These are phyloP conservation scores for Apamea epomidion DNA, from an alignment of 2,888 invertebrate genomes.

Conservation along the genomic window DNA sequence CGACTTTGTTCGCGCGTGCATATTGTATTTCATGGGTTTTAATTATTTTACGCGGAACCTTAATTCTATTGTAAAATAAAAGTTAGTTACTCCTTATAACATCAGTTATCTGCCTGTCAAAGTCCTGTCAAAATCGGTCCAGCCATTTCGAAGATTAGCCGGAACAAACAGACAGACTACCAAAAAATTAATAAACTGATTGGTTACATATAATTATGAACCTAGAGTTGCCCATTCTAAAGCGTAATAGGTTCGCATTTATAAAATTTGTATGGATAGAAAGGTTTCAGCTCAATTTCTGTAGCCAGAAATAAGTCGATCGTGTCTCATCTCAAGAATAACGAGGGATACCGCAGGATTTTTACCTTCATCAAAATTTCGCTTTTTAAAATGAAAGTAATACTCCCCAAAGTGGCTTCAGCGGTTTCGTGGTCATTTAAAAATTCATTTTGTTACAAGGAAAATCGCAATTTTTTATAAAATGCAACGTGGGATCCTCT, in stretches of 20 bases:
- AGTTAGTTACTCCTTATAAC: too few relatives aligned
- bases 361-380: constrained; percentile 53
- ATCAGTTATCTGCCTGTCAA: too few relatives aligned
- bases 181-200: too few relatives aligned
- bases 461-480: constrained; percentile 58
- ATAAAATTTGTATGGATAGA: background rate
- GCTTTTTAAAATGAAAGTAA: constrained; percentile 40
- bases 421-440: constrained; percentile 57
- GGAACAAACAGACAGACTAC: background rate
- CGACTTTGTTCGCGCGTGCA: too few relatives aligned
- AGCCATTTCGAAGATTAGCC: too few relatives aligned
- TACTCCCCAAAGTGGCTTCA: constrained; percentile 52
- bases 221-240: background rate
- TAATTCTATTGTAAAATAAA: too few relatives aligned
- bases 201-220: too few relatives aligned
- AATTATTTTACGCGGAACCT: too few relatives aligned
- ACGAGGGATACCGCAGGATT: constrained; percentile 18
- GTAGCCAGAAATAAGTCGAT: constrained; percentile 17
- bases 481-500: constrained; percentile 46
- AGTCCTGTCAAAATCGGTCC: too few relatives aligned
- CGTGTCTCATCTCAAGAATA: constrained; percentile 39
- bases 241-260: background rate
- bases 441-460: constrained; percentile 60
- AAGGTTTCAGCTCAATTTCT: background rate
- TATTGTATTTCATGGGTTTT: too few relatives aligned